Percentiles rank a stretch among this genome's conserved stretches.
These are phyloP conservation scores for Rana temporaria DNA, from an alignment of 2,113 vertebrate genomes.

Conservation along the genomic window DNA sequence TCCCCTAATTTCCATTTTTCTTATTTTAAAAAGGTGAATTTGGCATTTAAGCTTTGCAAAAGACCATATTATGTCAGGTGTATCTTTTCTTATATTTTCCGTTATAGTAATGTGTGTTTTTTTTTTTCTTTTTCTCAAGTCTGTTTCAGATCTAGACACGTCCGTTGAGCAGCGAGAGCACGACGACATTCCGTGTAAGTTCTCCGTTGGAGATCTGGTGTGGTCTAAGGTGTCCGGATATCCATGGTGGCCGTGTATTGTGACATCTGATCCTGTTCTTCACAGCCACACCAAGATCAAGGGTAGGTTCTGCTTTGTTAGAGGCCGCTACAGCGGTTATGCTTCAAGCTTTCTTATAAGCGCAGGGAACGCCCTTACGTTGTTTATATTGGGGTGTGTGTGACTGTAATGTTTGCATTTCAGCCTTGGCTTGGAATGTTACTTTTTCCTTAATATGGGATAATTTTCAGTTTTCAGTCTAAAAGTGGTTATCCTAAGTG, in stretches of 20 bases:
- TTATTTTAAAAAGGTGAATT: no score
- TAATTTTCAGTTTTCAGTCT: no score
- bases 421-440: no score
- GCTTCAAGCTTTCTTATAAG: no score
- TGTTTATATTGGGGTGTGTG: conserved; percentile 5
- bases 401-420: no score
- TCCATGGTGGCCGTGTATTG: conserved; percentile 98
- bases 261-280: conserved; percentile 89
- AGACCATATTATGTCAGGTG: background rate
- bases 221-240: conserved; percentile 97
- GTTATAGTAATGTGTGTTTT: no score
- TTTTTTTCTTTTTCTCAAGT: conserved; percentile 63
- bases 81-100: no score
- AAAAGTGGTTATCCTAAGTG: no score
- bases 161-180: conserved; percentile 65
- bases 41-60: no score
- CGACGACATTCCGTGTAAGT: conserved; percentile 71
- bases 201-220: conserved; percentile 86
- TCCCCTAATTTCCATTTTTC: no score
- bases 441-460: no score
- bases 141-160: conserved; percentile 68
- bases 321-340: no score
- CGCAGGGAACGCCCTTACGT: background rate
- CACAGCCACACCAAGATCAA: conserved; percentile 86
- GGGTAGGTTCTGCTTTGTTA: conserved; percentile 71